Percentiles rank a stretch among this genome's conserved stretches.
These are phyloP conservation scores for Larimichthys crocea DNA, from an alignment of 2,113 vertebrate genomes.

Conservation along the genomic window DNA sequence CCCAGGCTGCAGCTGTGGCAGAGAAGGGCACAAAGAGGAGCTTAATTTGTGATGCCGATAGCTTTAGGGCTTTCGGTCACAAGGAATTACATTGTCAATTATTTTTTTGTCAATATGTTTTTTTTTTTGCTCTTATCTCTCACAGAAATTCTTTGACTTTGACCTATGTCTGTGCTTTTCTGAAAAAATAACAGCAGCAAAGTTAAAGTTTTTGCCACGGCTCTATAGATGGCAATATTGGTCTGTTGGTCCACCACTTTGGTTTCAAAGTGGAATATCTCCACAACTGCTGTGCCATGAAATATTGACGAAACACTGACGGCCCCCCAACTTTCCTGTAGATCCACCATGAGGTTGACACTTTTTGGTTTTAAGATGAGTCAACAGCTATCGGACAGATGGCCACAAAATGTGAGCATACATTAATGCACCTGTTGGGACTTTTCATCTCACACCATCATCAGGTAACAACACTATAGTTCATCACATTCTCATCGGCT, in stretches of 20 bases:
- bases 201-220: background rate
- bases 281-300: background rate
- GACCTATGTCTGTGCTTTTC: background rate
- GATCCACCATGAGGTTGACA: background rate
- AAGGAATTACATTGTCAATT: slow-evolving; percentile 65
- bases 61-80: slow-evolving; percentile 50
- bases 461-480: background rate
- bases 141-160: slow-evolving; percentile 7
- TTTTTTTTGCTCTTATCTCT: slow-evolving; percentile 9
- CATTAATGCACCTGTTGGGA: background rate
- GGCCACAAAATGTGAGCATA: background rate
- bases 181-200: background rate
- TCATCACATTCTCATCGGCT: background rate
- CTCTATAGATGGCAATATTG: background rate
- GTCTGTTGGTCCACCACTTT: background rate
- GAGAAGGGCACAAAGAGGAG: slow-evolving; percentile 74
- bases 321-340: background rate
- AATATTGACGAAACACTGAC: background rate
- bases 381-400: background rate
- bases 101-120: slow-evolving; percentile 64
- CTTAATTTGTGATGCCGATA: slow-evolving; percentile 68
- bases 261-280: background rate
- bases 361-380: background rate
- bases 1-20: slow-evolving; percentile 77
- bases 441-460: background rate